A percentile compares a stretch with the other conserved stretches of the same genome.
Evolutionary conservation across 2,797 vertebrate genomes (phyloP).

Genomic region (Vultur gryphus): DNA sequence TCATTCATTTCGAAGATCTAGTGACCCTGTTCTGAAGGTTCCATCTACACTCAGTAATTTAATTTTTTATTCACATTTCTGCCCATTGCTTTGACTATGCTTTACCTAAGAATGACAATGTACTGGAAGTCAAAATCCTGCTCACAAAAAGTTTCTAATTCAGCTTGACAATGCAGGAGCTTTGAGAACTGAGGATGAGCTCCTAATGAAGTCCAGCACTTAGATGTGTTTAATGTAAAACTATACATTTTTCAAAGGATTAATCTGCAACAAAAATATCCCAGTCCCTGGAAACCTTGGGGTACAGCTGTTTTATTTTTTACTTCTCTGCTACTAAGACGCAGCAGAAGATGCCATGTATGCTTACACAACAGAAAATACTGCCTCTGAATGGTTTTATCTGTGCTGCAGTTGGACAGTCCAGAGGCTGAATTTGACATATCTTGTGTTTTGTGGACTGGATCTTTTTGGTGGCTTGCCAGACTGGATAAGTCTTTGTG

Average conservation of each 20-base stretch:
- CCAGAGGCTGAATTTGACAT: neutral
- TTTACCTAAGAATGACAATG: neutral
- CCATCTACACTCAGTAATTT: neutral
- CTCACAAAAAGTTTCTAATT: neutral
- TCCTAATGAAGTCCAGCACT: neutral
- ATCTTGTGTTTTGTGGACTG: neutral
- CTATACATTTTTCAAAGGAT: neutral
- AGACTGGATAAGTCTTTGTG: neutral
- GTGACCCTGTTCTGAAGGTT: neutral
- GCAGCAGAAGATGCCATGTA: neutral
- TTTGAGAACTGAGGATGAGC: neutral
- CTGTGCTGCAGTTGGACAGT: neutral
- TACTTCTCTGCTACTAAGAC: neutral
- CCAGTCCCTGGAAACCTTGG: neutral
- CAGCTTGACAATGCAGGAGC: neutral
- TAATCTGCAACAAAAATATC: neutral
- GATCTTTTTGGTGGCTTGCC: neutral
- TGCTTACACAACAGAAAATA: neutral
- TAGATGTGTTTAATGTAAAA: neutral
- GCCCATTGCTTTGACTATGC: neutral
- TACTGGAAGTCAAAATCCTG: neutral
- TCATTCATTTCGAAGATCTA: neutral
- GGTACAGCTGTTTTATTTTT: neutral
- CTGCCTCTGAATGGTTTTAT: neutral
- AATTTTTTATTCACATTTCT: neutral